Evolutionary conservation across 2,113 vertebrate species (phyloP).

Genomic region (Serranochromis macrocephalus): DNA sequence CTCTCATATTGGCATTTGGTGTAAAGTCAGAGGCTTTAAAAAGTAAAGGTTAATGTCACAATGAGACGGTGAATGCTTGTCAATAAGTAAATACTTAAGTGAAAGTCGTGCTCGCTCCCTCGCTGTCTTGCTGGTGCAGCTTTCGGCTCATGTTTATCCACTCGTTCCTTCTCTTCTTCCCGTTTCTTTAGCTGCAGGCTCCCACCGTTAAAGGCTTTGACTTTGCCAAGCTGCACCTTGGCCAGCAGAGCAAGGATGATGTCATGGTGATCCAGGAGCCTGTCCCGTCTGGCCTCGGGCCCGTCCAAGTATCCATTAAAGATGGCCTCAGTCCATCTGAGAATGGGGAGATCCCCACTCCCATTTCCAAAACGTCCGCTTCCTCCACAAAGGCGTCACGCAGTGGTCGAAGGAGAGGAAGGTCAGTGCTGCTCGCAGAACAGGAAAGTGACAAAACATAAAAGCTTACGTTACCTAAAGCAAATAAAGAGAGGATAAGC

Average conservation of each 20-base stretch:
- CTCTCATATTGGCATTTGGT: not conserved
- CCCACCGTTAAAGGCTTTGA: slow-evolving; percentile 97
- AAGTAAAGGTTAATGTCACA: not conserved
- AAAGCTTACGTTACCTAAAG: not conserved
- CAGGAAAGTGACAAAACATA: not conserved
- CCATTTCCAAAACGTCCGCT: slow-evolving; percentile 72
- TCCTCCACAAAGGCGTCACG: slow-evolving; percentile 79
- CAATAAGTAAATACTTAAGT: not conserved
- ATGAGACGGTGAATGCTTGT: not conserved
- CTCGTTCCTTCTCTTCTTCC: not conserved
- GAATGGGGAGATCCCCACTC: slow-evolving; percentile 84
- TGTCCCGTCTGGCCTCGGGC: slow-evolving; percentile 52
- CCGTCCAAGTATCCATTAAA: slow-evolving; percentile 69
- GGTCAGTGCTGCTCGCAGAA: slow-evolving; percentile 66
- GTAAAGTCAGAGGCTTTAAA: not conserved
- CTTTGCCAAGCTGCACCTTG: slow-evolving; percentile 97
- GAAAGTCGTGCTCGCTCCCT: not conserved
- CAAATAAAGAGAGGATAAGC: not conserved
- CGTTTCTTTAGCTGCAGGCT: slow-evolving; percentile 79
- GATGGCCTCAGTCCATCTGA: slow-evolving; percentile 84
- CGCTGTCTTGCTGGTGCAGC: not conserved
- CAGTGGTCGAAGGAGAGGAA: slow-evolving; percentile 77
- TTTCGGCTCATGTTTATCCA: not conserved
- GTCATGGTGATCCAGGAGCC: slow-evolving; percentile 91
- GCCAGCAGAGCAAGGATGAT: slow-evolving; percentile 94